A percentile compares a stretch with the other conserved stretches of the same genome.
These are phyloP conservation scores for Conchocele bisecta DNA, from an alignment of 2,888 invertebrate species.

Conservation along the genomic window DNA sequence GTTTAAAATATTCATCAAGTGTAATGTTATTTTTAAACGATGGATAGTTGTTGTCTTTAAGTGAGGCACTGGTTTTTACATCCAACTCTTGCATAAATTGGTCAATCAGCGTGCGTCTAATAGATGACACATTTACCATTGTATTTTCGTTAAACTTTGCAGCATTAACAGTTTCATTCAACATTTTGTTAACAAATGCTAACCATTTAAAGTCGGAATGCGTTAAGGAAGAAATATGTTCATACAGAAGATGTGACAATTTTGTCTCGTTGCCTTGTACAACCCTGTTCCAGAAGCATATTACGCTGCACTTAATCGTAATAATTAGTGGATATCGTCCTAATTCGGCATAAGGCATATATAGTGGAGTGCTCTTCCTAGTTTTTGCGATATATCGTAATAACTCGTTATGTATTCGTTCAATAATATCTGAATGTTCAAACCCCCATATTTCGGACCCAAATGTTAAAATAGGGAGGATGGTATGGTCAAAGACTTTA, in stretches of 20 bases:
- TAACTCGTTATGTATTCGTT: constrained; percentile 10
- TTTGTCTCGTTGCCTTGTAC: not conserved
- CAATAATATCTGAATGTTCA: constrained; percentile 15
- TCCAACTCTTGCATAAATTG: not conserved
- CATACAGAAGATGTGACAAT: not conserved
- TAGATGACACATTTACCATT: not conserved
- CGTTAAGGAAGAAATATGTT: not conserved
- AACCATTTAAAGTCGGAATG: not conserved
- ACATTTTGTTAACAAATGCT: not conserved
- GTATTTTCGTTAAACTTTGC: not conserved
- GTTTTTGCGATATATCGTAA: constrained; percentile 1
- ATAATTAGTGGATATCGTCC: constrained; percentile 6
- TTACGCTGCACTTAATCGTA: constrained; percentile 1
- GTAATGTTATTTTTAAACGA: not conserved
- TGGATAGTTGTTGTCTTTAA: constrained; percentile 2
- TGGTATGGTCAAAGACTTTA: constrained; percentile 11
- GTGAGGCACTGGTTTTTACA: not conserved
- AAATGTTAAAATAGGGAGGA: constrained; percentile 23
- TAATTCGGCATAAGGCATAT: constrained; percentile 16
- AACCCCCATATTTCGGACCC: constrained; percentile 26
- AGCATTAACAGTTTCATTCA: constrained; percentile 1
- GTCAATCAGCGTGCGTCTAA: constrained; percentile 2
- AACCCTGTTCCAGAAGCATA: constrained; percentile 11
- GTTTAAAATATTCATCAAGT: constrained; percentile 1
- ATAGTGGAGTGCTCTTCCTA: constrained; percentile 8